Conservation (phyloP, 2,113 vertebrate species). For the Microtus pennsylvanicus region DNA sequence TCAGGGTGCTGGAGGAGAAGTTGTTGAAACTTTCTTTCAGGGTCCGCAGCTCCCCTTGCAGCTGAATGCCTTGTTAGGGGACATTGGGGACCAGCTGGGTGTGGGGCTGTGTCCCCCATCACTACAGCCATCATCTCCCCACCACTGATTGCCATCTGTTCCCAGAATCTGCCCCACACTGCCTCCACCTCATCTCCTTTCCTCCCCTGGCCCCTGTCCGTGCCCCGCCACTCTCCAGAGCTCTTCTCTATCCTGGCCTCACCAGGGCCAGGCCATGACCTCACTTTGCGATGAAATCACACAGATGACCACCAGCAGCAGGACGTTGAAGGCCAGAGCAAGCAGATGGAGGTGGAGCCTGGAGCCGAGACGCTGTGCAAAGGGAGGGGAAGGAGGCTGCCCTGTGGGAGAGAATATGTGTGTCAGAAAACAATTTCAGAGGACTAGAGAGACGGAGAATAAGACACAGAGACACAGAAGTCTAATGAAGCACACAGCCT, state of each 20-base stretch:
- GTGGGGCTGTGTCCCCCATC: background rate
- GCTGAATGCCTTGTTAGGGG: constrained; percentile 54
- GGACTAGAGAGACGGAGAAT: background rate
- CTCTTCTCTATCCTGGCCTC: background rate
- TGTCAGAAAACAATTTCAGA: background rate
- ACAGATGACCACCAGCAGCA: constrained; percentile 67
- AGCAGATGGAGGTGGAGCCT: constrained; percentile 49
- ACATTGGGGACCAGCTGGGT: background rate
- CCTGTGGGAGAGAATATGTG: constrained; percentile 23
- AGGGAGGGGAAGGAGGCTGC: background rate
- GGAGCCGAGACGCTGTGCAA: constrained; percentile 46
- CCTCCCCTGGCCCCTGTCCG: accelerated
- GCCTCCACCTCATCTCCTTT: background rate
- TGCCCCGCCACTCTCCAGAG: background rate
- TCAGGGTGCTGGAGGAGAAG: constrained; percentile 62
- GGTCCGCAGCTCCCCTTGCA: constrained; percentile 55
- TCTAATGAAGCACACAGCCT: background rate
- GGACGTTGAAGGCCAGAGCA: constrained; percentile 49
- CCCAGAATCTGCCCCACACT: background rate
- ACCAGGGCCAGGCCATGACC: background rate
- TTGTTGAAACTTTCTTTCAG: constrained; percentile 71
- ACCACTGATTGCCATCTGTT: background rate
- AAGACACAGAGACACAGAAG: background rate
- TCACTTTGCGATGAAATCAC: constrained; percentile 74
- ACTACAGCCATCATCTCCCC: background rate